A percentile compares a stretch with the other conserved stretches of the same genome.
Evolutionary conservation across 2,797 vertebrate species (phyloP).

Genomic region (Poecilia gillii): DNA sequence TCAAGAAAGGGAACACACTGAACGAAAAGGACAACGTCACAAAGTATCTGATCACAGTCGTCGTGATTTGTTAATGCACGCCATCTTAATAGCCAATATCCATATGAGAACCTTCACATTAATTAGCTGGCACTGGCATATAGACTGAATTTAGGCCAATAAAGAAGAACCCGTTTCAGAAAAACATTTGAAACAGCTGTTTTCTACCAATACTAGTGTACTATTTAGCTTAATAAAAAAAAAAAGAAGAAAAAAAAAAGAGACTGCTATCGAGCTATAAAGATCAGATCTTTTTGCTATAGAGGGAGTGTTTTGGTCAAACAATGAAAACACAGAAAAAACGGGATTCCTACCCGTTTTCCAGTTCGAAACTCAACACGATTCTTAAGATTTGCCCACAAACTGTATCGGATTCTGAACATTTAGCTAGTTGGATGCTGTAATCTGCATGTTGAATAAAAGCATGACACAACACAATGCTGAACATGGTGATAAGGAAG

Average conservation of each 20-base stretch:
- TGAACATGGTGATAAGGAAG: neutral
- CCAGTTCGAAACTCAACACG: neutral
- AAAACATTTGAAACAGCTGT: constrained; percentile 10
- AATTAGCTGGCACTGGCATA: constrained; percentile 5
- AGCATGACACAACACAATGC: neutral
- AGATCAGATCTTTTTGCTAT: constrained; percentile 2
- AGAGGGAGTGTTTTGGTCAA: constrained; percentile 34
- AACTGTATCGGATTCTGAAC: neutral
- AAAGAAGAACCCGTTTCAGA: constrained; percentile 22
- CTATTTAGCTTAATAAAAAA: neutral
- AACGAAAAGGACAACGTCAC: neutral
- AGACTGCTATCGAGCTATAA: neutral
- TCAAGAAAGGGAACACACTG: neutral
- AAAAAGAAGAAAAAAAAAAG: too few relatives aligned
- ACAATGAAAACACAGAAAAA: constrained; percentile 28
- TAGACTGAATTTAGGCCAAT: constrained; percentile 42
- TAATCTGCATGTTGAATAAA: neutral
- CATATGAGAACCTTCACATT: constrained; percentile 2
- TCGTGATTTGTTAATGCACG: neutral
- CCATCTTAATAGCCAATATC: neutral
- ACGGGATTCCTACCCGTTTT: neutral
- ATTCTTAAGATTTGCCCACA: neutral
- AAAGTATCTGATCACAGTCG: neutral
- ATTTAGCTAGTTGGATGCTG: neutral
- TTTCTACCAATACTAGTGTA: neutral